Evolutionary conservation across 2,113 vertebrate species (phyloP).

Genomic region (Cyprinodon tularosa): DNA sequence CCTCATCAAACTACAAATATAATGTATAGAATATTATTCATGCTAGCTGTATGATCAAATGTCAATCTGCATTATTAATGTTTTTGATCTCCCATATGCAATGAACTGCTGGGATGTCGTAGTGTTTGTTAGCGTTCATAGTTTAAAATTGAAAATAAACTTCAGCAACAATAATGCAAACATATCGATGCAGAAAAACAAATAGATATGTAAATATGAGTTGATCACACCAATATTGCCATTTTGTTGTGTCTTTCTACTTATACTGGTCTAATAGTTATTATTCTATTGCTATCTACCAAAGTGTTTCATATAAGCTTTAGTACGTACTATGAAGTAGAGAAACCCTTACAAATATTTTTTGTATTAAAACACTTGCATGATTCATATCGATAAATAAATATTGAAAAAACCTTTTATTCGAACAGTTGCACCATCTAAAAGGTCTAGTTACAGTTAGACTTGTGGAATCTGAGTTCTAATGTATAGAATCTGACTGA

Average conservation of each 20-base stretch:
- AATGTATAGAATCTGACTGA: too few species aligned
- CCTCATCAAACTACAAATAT: conserved; percentile 20
- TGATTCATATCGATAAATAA: neutral
- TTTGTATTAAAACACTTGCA: neutral
- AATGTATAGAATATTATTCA: conserved; percentile 2
- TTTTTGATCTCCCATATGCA: neutral
- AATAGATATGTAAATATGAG: neutral
- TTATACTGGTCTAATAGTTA: neutral
- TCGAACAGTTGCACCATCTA: neutral
- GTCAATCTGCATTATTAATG: neutral
- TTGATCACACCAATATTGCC: neutral
- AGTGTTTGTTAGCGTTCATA: neutral
- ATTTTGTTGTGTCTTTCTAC: neutral
- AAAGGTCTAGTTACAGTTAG: neutral
- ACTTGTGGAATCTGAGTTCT: neutral
- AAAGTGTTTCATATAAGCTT: neutral
- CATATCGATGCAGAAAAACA: neutral
- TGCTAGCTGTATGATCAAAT: neutral
- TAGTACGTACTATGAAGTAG: neutral
- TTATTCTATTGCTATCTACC: neutral
- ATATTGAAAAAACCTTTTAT: neutral
- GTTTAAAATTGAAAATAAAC: neutral
- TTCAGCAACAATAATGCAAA: neutral
- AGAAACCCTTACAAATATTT: neutral
- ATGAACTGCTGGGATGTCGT: neutral